phyloP scores from a whole-genome alignment of 2,888 invertebrate species.

The Anoplius nigerrimus region DNA sequence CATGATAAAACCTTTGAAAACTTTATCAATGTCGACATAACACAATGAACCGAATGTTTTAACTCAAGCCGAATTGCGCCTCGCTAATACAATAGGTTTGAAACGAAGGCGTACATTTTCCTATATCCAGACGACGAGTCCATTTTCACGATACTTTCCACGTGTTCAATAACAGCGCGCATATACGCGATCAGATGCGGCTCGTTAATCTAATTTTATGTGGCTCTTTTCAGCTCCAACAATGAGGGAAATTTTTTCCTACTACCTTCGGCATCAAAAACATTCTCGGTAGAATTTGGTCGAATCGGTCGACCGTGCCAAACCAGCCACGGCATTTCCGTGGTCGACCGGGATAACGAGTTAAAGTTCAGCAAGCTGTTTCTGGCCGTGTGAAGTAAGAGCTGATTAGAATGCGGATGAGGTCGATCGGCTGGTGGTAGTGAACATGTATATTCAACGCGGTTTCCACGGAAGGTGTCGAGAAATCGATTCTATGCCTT shows the following conservation, averaged over 20 bases:
- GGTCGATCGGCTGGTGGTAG: slow-evolving; percentile 54
- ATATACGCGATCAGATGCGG: too few relatives aligned
- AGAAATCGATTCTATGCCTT: slow-evolving; percentile 55
- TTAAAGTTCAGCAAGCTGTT: slow-evolving; percentile 64
- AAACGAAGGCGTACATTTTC: too few relatives aligned
- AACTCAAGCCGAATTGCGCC: too few relatives aligned
- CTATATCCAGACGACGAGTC: too few relatives aligned
- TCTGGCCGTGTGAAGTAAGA: slow-evolving; percentile 60
- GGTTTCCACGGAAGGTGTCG: slow-evolving; percentile 44
- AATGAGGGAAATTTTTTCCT: background rate
- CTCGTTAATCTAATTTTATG: too few relatives aligned
- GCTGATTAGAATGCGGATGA: slow-evolving; percentile 66
- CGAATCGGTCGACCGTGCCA: slow-evolving; percentile 49
- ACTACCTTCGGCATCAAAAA: slow-evolving; percentile 37
- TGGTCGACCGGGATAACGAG: slow-evolving; percentile 58
- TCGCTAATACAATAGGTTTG: too few relatives aligned
- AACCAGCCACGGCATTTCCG: slow-evolving; percentile 50
- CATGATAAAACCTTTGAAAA: too few relatives aligned
- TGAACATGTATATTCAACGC: slow-evolving; percentile 60
- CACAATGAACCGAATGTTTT: too few relatives aligned
- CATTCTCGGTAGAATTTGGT: slow-evolving; percentile 41
- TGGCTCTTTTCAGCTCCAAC: too few relatives aligned
- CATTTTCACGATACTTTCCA: too few relatives aligned
- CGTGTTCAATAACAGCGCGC: too few relatives aligned
- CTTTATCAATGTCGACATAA: too few relatives aligned